A percentile compares a stretch with the other conserved stretches of the same genome.
phyloP scores from a whole-genome alignment of 2,113 vertebrate species.

The Psittacus erithacus region DNA sequence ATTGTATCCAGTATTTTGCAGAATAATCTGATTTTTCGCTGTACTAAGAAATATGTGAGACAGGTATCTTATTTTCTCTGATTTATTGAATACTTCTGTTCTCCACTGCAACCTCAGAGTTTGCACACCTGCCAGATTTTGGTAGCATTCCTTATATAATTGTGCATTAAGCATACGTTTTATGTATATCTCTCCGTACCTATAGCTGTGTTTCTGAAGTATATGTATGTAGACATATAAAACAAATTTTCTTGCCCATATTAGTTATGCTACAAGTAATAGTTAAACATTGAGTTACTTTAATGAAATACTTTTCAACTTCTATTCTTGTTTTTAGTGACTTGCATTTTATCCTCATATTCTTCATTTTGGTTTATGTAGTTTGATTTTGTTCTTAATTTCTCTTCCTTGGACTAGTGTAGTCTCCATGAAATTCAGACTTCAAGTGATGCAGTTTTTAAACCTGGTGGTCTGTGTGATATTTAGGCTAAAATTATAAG shows the following conservation, averaged over 20 bases:
- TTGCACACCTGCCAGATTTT: neutral
- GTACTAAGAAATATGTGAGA: neutral
- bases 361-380: neutral
- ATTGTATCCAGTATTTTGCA: neutral
- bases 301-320: neutral
- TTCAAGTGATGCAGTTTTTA: neutral
- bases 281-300: neutral
- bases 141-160: neutral
- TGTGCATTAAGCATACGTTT: neutral
- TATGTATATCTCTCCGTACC: neutral
- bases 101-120: neutral
- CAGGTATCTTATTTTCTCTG: neutral
- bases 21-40: neutral
- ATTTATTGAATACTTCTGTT: neutral
- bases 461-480: neutral
- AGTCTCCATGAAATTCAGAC: neutral
- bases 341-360: neutral
- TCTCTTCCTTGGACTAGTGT: neutral
- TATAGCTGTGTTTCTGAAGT: neutral
- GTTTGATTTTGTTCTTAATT: neutral
- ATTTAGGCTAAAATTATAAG: neutral
- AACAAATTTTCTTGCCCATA: neutral
- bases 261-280: neutral
- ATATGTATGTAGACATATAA: neutral
- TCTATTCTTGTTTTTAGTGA: neutral